phyloP scores from a whole-genome alignment of 2,113 vertebrate genomes.

The Corvus cornix region DNA sequence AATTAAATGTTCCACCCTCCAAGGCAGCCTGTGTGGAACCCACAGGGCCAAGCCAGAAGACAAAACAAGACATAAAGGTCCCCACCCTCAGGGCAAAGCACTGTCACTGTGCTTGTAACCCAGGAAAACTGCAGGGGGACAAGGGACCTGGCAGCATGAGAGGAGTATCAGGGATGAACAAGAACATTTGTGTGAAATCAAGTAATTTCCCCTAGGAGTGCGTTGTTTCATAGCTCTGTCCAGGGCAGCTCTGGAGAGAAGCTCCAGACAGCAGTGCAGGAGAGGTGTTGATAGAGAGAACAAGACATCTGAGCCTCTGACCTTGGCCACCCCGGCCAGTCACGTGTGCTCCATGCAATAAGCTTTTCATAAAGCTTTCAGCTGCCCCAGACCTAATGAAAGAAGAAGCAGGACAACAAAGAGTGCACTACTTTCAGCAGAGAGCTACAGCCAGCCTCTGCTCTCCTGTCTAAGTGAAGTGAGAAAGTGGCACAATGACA shows the following conservation, averaged over 20 bases:
- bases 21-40: neutral
- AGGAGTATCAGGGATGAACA: neutral
- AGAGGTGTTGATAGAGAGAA: slow-evolving; percentile 21
- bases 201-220: slow-evolving; percentile 11
- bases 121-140: neutral
- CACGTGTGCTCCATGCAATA: neutral
- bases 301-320: neutral
- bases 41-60: neutral
- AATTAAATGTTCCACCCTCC: neutral
- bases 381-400: neutral
- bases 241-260: neutral
- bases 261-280: neutral
- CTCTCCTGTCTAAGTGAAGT: neutral
- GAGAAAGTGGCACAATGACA: neutral
- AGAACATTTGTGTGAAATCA: neutral
- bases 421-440: neutral
- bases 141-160: neutral
- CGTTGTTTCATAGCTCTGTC: neutral
- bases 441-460: neutral
- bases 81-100: neutral
- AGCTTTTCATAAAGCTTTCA: neutral
- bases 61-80: neutral
- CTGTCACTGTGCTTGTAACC: neutral
- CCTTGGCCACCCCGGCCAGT: neutral
- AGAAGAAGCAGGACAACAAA: neutral